Conservation (phyloP, 2,113 vertebrate species). For the Callospermophilus lateralis region DNA sequence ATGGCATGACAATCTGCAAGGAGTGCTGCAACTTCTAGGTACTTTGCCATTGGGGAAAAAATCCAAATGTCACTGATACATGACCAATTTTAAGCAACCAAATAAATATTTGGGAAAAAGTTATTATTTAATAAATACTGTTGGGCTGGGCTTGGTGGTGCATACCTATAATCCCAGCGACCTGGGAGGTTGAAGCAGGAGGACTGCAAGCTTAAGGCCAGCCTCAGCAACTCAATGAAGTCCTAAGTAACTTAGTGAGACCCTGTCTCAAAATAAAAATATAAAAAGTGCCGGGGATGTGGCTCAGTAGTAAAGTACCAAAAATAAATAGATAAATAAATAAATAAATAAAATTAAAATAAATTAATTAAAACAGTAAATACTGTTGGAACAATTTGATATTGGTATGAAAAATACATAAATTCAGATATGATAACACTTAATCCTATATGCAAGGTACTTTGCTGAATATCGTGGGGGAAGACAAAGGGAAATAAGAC, state of each 20-base stretch:
- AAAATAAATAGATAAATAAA: too few relatives aligned
- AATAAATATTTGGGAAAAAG: conserved; percentile 30
- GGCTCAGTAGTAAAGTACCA: neutral
- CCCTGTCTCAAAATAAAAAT: neutral
- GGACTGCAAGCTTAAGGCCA: neutral
- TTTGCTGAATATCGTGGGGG: neutral
- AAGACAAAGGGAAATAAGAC: neutral
- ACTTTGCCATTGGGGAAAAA: neutral
- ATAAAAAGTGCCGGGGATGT: neutral
- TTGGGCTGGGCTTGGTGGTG: neutral
- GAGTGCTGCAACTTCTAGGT: neutral
- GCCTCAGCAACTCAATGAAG: neutral
- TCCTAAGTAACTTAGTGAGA: neutral
- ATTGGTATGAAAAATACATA: conserved; percentile 18
- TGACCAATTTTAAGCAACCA: neutral
- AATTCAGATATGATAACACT: neutral
- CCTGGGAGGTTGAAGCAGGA: neutral
- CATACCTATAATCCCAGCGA: neutral
- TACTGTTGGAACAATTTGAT: neutral
- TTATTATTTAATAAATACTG: conserved; percentile 2
- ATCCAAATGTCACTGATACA: neutral
- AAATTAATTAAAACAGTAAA: neutral
- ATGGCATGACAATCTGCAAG: neutral
- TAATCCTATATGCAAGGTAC: neutral
- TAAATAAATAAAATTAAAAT: too few relatives aligned